phyloP scores from a whole-genome alignment of 2,113 vertebrate genomes.

The Halichoerus grypus region DNA sequence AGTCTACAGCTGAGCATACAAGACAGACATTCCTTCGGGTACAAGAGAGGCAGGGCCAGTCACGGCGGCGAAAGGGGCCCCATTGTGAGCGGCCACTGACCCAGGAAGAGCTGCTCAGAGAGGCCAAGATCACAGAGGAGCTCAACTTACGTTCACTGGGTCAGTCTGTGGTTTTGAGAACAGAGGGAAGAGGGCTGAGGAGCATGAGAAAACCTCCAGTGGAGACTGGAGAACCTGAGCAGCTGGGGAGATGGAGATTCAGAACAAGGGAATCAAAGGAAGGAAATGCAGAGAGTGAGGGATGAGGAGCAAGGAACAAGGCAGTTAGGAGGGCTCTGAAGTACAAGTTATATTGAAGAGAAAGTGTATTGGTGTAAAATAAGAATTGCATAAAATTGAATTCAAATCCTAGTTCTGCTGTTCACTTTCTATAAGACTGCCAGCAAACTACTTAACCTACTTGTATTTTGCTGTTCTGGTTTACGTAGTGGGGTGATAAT shows the following conservation, averaged over 20 bases:
- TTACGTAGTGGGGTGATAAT: neutral
- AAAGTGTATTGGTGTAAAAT: neutral
- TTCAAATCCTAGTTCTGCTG: neutral
- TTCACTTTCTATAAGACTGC: neutral
- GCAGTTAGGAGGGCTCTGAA: neutral
- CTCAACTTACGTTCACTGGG: constrained; percentile 96
- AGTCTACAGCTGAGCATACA: constrained; percentile 97
- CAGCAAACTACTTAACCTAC: neutral
- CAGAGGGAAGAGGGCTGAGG: neutral
- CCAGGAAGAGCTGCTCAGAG: constrained; percentile 96
- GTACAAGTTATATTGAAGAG: neutral
- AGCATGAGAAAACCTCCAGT: neutral
- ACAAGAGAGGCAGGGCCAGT: constrained; percentile 96
- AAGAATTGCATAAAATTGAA: neutral
- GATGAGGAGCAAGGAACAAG: neutral
- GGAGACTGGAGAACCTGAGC: neutral
- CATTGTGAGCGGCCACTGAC: constrained; percentile 93
- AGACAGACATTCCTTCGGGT: constrained; percentile 95
- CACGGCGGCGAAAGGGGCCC: constrained; percentile 92
- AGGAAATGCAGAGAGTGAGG: neutral
- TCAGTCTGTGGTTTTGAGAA: constrained; percentile 77
- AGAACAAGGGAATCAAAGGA: neutral
- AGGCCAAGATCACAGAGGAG: constrained; percentile 96
- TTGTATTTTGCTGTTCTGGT: neutral
- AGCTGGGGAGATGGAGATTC: neutral